Conservation (phyloP, 2,113 vertebrate species). For the Myrmophylax atrothorax region DNA sequence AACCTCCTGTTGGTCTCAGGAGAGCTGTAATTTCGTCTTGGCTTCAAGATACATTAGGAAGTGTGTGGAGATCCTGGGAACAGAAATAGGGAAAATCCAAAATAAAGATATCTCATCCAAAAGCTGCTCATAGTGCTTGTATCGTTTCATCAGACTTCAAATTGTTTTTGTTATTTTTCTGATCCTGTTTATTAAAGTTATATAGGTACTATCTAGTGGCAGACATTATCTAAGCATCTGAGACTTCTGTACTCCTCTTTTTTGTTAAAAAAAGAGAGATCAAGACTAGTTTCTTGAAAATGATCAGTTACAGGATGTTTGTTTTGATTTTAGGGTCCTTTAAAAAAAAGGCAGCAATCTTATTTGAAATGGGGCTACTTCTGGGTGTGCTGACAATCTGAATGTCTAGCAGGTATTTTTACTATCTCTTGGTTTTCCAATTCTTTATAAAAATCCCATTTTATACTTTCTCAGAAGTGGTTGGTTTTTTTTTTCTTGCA, state of each 20-base stretch:
- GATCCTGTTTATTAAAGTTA: neutral
- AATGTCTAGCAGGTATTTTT: neutral
- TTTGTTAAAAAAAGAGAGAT: neutral
- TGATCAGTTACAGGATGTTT: neutral
- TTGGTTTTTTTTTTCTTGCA: neutral
- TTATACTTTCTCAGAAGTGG: neutral
- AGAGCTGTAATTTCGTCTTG: conserved; percentile 11
- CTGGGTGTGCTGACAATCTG: neutral
- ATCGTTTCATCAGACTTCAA: neutral
- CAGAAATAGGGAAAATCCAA: neutral
- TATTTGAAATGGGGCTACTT: neutral
- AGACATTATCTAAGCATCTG: neutral
- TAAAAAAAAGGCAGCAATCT: neutral
- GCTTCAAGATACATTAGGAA: neutral
- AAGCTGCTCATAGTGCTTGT: neutral
- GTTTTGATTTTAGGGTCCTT: neutral
- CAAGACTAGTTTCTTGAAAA: neutral
- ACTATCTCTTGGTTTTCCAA: neutral
- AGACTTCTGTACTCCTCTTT: neutral
- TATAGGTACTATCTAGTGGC: neutral
- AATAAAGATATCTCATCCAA: neutral
- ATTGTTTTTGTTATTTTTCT: neutral
- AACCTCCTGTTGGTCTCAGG: neutral
- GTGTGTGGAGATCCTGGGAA: neutral
- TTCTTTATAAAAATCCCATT: neutral